These are phyloP conservation scores for Physella acuta DNA, from an alignment of 1,140 invertebrate genomes.

Conservation along the genomic window DNA sequence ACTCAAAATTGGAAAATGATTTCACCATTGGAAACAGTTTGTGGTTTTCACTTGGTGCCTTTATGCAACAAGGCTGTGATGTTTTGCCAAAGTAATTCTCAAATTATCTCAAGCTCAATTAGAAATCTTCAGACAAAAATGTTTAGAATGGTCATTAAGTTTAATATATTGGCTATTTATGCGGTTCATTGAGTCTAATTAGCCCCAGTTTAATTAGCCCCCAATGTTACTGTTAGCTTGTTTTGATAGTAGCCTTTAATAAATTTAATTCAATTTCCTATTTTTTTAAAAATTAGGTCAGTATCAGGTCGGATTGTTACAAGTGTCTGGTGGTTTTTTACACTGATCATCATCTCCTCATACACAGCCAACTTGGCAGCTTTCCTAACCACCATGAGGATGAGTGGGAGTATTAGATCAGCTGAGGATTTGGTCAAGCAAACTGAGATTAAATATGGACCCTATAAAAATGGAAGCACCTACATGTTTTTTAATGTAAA, in stretches of 20 bases:
- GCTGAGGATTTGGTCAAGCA: slow-evolving; percentile 58
- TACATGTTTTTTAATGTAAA: slow-evolving; percentile 59
- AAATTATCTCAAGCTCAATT: too few relatives aligned
- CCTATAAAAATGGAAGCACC: slow-evolving; percentile 49
- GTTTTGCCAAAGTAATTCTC: slow-evolving; percentile 82
- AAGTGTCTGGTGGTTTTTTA: slow-evolving; percentile 60
- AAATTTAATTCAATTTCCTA: too few relatives aligned
- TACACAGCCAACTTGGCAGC: slow-evolving; percentile 60
- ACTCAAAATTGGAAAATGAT: slow-evolving; percentile 76
- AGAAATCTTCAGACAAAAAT: too few relatives aligned
- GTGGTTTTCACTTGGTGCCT: slow-evolving; percentile 86
- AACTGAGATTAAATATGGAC: slow-evolving; percentile 57
- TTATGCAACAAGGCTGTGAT: slow-evolving; percentile 98
- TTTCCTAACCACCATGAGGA: slow-evolving; percentile 55
- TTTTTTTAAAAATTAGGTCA: too few relatives aligned
- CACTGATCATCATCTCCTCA: slow-evolving; percentile 58
- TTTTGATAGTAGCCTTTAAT: too few relatives aligned
- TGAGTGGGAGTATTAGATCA: slow-evolving; percentile 55
- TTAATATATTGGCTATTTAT: too few relatives aligned
- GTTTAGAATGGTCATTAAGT: too few relatives aligned
- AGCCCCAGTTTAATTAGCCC: too few relatives aligned
- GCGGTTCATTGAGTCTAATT: too few relatives aligned
- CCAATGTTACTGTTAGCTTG: too few relatives aligned
- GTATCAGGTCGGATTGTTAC: slow-evolving; percentile 56
- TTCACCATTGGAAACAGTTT: slow-evolving; percentile 95